Percentiles rank a stretch among this genome's conserved stretches.
phyloP scores from a whole-genome alignment of 2,797 vertebrate species.

The Mormyrus hasselquistii region DNA sequence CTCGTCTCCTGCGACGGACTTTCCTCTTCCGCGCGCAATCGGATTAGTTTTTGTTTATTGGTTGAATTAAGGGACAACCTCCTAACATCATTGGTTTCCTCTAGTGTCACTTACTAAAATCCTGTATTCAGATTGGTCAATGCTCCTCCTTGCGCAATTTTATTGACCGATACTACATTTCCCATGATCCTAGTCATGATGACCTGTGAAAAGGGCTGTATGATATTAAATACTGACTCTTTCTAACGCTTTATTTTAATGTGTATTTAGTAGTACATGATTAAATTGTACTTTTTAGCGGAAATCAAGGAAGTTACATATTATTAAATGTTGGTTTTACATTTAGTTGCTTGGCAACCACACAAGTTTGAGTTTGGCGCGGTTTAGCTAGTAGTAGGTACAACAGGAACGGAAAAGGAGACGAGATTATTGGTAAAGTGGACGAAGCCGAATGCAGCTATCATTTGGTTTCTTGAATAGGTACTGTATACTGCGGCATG shows the following conservation, averaged over 20 bases:
- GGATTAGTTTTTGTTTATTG: conserved; percentile 47
- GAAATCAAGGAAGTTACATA: background rate
- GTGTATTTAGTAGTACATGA: background rate
- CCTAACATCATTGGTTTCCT: conserved; percentile 42
- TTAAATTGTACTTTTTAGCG: background rate
- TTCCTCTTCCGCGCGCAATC: conserved; percentile 73
- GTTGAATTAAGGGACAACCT: background rate
- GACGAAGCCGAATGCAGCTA: background rate
- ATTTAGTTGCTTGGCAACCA: background rate
- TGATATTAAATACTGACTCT: background rate
- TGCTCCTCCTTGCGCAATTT: no score
- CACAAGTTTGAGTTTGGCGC: background rate
- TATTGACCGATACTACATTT: conserved; percentile 16
- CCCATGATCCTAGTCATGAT: background rate
- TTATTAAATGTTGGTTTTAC: background rate
- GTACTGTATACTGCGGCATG: background rate
- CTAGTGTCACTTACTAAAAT: conserved; percentile 39
- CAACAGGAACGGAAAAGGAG: background rate
- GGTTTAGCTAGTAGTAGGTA: background rate
- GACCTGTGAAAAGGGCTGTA: background rate
- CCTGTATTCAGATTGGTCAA: background rate
- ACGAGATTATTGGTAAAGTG: background rate
- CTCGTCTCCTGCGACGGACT: conserved; percentile 36
- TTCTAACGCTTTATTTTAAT: background rate
- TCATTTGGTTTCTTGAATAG: background rate